Evolutionary conservation across 30 jellyfish, hydroid and myxozoan species (phyloP).

Genomic region (Hydra vulgaris): DNA sequence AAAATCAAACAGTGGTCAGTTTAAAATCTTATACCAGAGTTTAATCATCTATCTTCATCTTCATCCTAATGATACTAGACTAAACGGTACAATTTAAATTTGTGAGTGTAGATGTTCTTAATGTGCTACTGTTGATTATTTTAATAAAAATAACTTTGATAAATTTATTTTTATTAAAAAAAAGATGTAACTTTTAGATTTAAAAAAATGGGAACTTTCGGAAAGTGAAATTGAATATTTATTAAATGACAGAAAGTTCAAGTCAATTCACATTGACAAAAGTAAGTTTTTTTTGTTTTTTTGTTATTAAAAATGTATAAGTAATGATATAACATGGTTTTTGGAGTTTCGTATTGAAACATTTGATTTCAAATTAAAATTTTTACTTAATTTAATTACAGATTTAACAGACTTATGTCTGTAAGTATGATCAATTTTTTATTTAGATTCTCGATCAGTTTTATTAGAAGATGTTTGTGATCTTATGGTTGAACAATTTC

Average conservation of each 20-base stretch:
- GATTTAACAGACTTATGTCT: background rate
- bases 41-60: background rate
- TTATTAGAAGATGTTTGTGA: constrained; percentile 63
- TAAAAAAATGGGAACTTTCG: background rate
- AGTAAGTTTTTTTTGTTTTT: background rate
- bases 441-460: background rate
- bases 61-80: background rate
- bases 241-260: background rate
- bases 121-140: background rate
- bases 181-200: background rate
- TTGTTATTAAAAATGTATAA: background rate
- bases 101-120: background rate
- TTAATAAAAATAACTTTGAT: too few species aligned
- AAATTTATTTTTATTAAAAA: too few species aligned
- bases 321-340: background rate
- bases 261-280: background rate
- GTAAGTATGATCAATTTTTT: background rate
- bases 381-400: background rate
- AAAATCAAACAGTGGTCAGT: background rate
- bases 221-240: background rate
- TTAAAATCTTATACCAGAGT: too few species aligned
- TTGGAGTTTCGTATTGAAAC: background rate
- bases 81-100: background rate
- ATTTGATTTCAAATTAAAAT: background rate
- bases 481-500: constrained; percentile 64